phyloP scores from a whole-genome alignment of 2,113 vertebrate genomes.

The Macaca mulatta region DNA sequence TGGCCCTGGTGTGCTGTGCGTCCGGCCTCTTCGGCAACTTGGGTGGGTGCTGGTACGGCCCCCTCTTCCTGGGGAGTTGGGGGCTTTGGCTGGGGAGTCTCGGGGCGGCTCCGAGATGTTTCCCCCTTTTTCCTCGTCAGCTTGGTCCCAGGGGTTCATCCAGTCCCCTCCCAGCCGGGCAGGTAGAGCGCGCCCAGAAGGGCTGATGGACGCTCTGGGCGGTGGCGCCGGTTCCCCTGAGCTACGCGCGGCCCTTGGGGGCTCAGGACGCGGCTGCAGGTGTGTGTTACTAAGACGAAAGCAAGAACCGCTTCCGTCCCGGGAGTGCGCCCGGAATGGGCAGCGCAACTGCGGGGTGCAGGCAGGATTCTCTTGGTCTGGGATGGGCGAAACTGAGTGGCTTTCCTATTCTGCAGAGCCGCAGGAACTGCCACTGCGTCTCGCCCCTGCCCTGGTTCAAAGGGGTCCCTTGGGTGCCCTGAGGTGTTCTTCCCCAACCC shows the following conservation, averaged over 20 bases:
- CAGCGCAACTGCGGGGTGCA: background rate
- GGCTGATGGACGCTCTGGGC: background rate
- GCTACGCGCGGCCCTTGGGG: slow-evolving; percentile 16
- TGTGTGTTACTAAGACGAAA: slow-evolving; percentile 22
- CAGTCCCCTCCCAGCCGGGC: background rate
- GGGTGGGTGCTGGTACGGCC: slow-evolving; percentile 86
- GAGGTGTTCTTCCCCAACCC: background rate
- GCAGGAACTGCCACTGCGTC: background rate
- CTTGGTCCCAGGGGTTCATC: background rate
- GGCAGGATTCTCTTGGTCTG: background rate
- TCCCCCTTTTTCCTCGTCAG: background rate
- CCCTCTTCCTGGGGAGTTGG: background rate
- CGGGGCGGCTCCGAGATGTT: background rate
- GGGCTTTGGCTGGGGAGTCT: background rate
- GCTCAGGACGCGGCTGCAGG: background rate
- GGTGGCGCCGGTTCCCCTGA: background rate
- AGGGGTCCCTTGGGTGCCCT: background rate
- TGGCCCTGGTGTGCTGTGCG: slow-evolving; percentile 92
- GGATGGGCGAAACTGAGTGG: background rate
- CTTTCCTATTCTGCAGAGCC: background rate
- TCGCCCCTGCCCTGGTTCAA: background rate
- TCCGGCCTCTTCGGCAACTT: slow-evolving; percentile 88
- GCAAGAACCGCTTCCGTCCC: background rate
- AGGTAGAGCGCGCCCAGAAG: slow-evolving; percentile 1
- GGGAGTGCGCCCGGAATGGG: background rate